Base-by-base conservation (phyloP, 2,797 vertebrate genomes). In the Denticeps clupeoides region DNA sequence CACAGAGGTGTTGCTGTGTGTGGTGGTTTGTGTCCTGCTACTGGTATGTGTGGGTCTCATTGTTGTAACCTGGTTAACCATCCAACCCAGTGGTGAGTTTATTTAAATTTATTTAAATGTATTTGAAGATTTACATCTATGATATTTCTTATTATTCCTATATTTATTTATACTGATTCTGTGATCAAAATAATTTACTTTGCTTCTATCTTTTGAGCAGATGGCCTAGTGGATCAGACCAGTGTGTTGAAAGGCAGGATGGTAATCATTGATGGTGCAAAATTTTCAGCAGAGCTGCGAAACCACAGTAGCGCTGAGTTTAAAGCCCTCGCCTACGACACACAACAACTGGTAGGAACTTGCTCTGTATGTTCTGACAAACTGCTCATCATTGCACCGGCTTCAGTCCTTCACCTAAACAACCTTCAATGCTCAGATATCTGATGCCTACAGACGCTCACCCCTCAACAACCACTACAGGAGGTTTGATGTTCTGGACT, bases 281-380 rank as follows among this genome's bases (percentile, higher is more conserved):
- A 18, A 2, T 83, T 80, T 42, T 70, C 70, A 0, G 58, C 77
- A 0, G 68, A 83, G 5, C 76, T 86, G 33, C 67, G 15, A 3
- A 78, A 84, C 65, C 59, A 35, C 50, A 72, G 68, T 59, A 80
- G 72, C 3, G 3, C 15, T 3, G 3, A 7, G 2, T 86, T 80
- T 12, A 83, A 82, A 50, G 56, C 72, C 4, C 50, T 84, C 53
- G 78, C 83, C 13, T 83, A 69, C 1, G 79, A 83, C 2, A n/a
- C 77, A 3, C 67, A 82, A 16, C 44, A 54, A 1, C 62, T 78
- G 79, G 82, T 85, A 49, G 72, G 42, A 22, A 24, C 24, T 6
- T 19, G 26, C 28, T 11, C 16, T 31, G 11, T 29, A 12, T 27
- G 45, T 16, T n/a, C n/a, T 18, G 21, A 23, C 23, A 11, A 4